Percentiles rank a stretch among this genome's conserved stretches.
These are phyloP conservation scores for Cyprinus carpio DNA, from an alignment of 2,113 vertebrate genomes.

Conservation along the genomic window DNA sequence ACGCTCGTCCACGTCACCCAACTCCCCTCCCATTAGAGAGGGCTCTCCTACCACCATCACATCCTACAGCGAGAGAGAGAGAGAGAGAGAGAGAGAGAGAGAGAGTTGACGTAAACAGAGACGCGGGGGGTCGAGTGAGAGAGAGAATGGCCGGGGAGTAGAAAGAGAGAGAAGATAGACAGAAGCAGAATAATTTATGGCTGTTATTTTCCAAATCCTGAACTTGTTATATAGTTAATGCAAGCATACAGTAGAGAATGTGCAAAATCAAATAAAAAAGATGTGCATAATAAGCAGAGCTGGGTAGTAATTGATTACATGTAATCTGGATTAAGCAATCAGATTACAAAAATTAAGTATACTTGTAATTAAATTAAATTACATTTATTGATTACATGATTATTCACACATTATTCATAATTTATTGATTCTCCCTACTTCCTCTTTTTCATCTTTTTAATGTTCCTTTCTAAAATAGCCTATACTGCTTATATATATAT, in stretches of 20 bases:
- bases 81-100: too few relatives aligned
- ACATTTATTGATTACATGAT: too few relatives aligned
- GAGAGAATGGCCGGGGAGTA: conserved; percentile 30
- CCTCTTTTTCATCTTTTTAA: too few relatives aligned
- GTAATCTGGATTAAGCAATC: too few relatives aligned
- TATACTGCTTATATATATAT: too few relatives aligned
- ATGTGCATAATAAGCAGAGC: too few relatives aligned
- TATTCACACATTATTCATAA: too few relatives aligned
- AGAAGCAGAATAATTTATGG: conserved; percentile 17
- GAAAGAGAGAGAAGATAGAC: conserved; percentile 52
- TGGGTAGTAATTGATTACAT: too few relatives aligned
- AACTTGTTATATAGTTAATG: conserved; percentile 9
- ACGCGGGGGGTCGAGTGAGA: background rate
- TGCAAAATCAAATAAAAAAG: background rate
- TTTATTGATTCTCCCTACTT: too few relatives aligned
- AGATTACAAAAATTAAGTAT: too few relatives aligned
- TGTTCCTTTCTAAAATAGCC: too few relatives aligned
- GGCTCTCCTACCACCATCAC: conserved; percentile 93
- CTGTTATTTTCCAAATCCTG: background rate
- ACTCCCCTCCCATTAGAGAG: conserved; percentile 90
- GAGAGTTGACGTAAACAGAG: conserved; percentile 24
- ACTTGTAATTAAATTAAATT: too few relatives aligned
- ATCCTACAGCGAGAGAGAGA: conserved; percentile 77
- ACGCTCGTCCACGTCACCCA: conserved; percentile 90
- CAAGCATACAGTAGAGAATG: conserved; percentile 13